These are phyloP conservation scores for Chlorodrepanis virens DNA, from an alignment of 2,113 vertebrate species.

Conservation along the genomic window DNA sequence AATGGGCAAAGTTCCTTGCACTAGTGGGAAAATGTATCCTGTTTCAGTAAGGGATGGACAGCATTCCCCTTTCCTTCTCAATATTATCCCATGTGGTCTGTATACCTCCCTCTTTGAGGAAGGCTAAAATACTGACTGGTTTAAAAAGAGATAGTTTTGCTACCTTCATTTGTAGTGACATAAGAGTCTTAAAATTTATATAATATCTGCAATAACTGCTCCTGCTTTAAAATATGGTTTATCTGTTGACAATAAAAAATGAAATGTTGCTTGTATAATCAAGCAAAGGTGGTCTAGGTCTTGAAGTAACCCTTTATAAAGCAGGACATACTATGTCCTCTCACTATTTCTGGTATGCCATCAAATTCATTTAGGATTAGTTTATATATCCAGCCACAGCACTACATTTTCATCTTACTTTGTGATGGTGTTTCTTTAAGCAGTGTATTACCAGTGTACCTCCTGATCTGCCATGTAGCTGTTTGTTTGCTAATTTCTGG, in stretches of 20 bases:
- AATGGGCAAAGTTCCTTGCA: background rate
- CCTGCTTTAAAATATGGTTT: background rate
- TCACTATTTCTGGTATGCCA: background rate
- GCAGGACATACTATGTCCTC: background rate
- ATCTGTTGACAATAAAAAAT: background rate
- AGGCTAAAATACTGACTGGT: background rate
- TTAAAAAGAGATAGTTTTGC: background rate
- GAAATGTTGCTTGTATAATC: background rate
- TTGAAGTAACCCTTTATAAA: background rate
- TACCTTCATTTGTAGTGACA: background rate
- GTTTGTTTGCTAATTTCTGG: background rate
- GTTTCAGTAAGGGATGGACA: background rate
- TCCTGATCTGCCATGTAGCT: background rate
- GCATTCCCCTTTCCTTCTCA: background rate
- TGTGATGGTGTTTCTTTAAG: background rate
- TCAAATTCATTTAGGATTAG: background rate
- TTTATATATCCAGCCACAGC: background rate
- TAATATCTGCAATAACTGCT: background rate
- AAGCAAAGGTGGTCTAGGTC: background rate
- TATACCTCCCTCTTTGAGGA: background rate
- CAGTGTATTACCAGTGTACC: background rate
- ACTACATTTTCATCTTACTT: background rate
- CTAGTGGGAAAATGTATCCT: background rate
- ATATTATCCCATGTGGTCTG: background rate
- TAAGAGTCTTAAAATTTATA: background rate